Base-by-base conservation (phyloP, 2,797 vertebrate species). In the Cynodonichthys magdalenae region DNA sequence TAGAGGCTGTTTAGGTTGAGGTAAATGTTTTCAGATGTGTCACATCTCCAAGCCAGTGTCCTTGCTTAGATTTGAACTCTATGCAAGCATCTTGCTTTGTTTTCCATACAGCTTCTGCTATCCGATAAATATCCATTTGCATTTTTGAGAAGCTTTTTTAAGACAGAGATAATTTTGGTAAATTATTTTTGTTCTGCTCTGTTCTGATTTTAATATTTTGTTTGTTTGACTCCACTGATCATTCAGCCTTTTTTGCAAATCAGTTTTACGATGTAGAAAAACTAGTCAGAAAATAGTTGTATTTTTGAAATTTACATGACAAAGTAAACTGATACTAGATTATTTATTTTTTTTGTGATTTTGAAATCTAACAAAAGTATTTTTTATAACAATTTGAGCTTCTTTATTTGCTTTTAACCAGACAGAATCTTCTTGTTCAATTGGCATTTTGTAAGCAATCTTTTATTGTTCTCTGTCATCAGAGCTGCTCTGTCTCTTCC, bases 401-500 rank as follows among this genome's bases (percentile, higher is more conserved):
- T 70, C 66, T 76, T 60, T 85, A 56, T 85, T 61, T 85, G 70
- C 65, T 80, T 85, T 77, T 73, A 83, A 80, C 39, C 48, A 71
- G 48, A 79, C 70, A 70, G 56, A 75, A 59, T 71, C 63, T 77
- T 67, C 49, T 74, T 67, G 42, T 61, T 50, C 27, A 31, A 76
- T 72, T 71, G 84, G 66, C 87, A 89, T 82, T 70, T 61, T 89
- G 24, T 88, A 80, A 90, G 82, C 68, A 82, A 85, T 76, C 69
- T 83, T 84, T 89, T 80, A 78, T 84, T 91, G 79, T 84, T 91
- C 79, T 73, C 80, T 63, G 83, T 90, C 86, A 89, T 79, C 88
- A 87, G 82, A 89, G 71, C 89, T 93, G 85, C 77, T 92, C 83
- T 89, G 84, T 80, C 76, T 91, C 61, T 66, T 81, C 79, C 82